Percentiles rank a stretch among this genome's conserved stretches.
Conservation (phyloP, 2,113 vertebrate species). For the Trogon melanurus region DNA sequence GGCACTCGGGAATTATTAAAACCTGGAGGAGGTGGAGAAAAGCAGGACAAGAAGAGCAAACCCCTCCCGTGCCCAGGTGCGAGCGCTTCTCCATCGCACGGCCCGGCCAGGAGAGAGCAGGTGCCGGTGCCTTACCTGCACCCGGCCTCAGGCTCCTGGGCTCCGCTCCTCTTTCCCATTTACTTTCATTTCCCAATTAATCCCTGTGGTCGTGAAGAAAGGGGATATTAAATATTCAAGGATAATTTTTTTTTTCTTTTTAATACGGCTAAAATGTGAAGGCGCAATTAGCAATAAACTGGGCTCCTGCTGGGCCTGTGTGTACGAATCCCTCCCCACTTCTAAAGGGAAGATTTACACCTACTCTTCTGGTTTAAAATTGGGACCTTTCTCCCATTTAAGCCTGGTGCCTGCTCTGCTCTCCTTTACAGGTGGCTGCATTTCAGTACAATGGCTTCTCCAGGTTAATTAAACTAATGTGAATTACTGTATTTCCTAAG, state of each 20-base stretch:
- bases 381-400: slow-evolving; percentile 11
- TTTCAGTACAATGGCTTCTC: not conserved
- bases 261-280: not conserved
- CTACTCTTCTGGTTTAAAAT: not conserved
- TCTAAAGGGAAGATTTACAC: not conserved
- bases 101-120: not conserved
- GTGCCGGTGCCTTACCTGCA: not conserved
- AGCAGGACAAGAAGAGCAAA: not conserved
- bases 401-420: not conserved
- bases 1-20: slow-evolving; percentile 35
- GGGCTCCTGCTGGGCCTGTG: not conserved
- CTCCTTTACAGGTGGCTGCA: not conserved
- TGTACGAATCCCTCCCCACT: not conserved
- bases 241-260: not conserved
- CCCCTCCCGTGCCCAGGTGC: not conserved
- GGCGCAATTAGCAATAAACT: not conserved
- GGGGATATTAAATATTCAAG: not conserved
- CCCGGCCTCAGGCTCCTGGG: not conserved
- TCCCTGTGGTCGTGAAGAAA: not conserved
- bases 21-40: not conserved
- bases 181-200: slow-evolving; percentile 3
- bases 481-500: not conserved
- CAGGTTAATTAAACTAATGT: not conserved
- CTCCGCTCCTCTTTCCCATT: not conserved
- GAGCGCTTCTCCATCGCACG: not conserved